Conservation (phyloP, 1,140 invertebrate species). For the Drosophila santomea region DNA sequence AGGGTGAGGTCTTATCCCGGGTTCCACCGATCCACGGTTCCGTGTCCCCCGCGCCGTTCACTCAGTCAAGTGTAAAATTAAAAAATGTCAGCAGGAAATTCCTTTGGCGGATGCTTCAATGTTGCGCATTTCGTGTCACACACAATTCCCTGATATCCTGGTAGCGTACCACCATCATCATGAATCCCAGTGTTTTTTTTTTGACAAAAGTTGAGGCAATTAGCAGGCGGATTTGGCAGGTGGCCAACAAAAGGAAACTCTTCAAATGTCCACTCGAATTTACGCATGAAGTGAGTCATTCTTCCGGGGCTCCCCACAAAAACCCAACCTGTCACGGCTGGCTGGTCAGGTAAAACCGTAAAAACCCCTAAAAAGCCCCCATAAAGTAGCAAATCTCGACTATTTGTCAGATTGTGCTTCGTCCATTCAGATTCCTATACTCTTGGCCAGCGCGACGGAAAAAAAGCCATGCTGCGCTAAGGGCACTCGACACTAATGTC, state of each 20-base stretch:
- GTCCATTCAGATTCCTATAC: slow-evolving; percentile 25
- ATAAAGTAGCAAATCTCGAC: slow-evolving; percentile 54
- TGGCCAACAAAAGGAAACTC: slow-evolving; percentile 52
- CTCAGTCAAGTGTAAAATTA: slow-evolving; percentile 81
- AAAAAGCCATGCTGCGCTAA: neutral
- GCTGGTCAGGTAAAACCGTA: slow-evolving; percentile 52
- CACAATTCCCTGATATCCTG: slow-evolving; percentile 46
- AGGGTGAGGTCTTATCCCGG: neutral
- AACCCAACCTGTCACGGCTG: slow-evolving; percentile 24
- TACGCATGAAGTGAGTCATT: slow-evolving; percentile 57
- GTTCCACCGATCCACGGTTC: neutral
- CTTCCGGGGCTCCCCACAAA: slow-evolving; percentile 2
- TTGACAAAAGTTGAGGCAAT: slow-evolving; percentile 61
- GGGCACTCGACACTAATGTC: slow-evolving; percentile 60
- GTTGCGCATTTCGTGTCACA: slow-evolving; percentile 63
- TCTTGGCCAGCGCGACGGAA: slow-evolving; percentile 53
- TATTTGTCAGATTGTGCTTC: slow-evolving; percentile 60
- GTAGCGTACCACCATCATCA: neutral
- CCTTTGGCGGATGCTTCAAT: slow-evolving; percentile 77
- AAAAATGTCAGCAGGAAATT: slow-evolving; percentile 81
- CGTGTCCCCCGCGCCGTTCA: slow-evolving; percentile 30
- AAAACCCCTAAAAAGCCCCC: slow-evolving; percentile 12
- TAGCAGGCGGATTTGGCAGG: slow-evolving; percentile 49
- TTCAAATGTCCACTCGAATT: slow-evolving; percentile 51
- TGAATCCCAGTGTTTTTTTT: neutral